Evolutionary conservation across 2,113 vertebrate species (phyloP).

Genomic region (Ceyx melanurus): DNA sequence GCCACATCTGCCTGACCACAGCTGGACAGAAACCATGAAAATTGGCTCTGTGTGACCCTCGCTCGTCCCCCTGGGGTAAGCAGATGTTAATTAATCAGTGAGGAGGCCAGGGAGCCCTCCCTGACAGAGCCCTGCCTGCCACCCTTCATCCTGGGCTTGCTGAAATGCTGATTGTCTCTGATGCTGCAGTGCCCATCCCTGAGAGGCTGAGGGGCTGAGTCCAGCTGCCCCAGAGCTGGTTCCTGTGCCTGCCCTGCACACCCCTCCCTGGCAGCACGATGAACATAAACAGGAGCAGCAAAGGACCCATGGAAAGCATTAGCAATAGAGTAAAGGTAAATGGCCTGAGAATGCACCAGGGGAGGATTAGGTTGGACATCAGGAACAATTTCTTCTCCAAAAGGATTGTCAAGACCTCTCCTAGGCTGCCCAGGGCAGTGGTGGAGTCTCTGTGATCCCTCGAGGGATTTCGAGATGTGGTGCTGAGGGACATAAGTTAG

Average conservation of each 20-base stretch:
- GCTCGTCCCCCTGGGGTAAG: background rate
- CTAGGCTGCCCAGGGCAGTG: background rate
- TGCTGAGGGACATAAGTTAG: background rate
- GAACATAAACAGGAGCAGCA: background rate
- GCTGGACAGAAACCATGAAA: background rate
- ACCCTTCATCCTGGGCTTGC: background rate
- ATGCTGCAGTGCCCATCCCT: rapidly evolving
- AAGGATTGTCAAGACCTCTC: background rate
- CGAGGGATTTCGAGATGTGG: background rate
- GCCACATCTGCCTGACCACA: background rate
- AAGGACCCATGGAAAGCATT: background rate
- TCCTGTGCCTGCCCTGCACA: rapidly evolving
- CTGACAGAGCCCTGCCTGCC: background rate
- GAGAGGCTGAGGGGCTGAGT: background rate
- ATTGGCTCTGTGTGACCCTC: background rate
- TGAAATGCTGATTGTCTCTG: background rate
- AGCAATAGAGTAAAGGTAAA: background rate
- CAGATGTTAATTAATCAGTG: rapidly evolving
- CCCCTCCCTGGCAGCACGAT: rapidly evolving
- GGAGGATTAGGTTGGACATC: background rate
- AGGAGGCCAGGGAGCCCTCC: background rate
- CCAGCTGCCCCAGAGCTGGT: background rate
- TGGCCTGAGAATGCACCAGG: background rate
- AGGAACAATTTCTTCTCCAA: background rate
- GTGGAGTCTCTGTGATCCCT: background rate